Percentiles rank a stretch among this genome's conserved stretches.
These are phyloP conservation scores for Plodia interpunctella DNA, from an alignment of 1,140 invertebrate genomes.

Conservation along the genomic window DNA sequence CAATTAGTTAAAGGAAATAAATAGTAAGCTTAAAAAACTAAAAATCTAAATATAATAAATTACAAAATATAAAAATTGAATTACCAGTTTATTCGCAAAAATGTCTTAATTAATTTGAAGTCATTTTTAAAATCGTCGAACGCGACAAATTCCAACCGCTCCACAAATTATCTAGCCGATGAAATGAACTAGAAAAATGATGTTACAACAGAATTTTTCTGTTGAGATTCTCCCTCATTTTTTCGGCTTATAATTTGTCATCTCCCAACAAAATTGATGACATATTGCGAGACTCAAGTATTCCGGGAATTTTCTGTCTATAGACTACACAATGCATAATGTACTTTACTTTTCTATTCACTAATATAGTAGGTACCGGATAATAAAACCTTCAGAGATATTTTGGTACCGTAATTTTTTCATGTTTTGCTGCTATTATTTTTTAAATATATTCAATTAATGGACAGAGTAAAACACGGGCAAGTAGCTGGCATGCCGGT, in stretches of 20 bases:
- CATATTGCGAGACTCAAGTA: constrained; percentile 23
- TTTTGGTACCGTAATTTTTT: too few relatives aligned
- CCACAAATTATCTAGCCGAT: neutral
- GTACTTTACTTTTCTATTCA: neutral
- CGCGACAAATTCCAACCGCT: constrained; percentile 8
- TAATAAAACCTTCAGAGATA: neutral
- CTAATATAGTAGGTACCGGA: neutral
- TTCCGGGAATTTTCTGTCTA: constrained; percentile 15
- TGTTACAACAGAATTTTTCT: constrained; percentile 16
- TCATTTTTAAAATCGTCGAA: constrained; percentile 11
- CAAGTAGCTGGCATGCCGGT: too few relatives aligned
- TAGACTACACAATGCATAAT: neutral
- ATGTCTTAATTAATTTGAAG: constrained; percentile 8
- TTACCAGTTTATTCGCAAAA: neutral
- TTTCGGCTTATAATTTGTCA: constrained; percentile 27
- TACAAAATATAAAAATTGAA: neutral
- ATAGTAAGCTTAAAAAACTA: too few relatives aligned
- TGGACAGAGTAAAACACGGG: too few relatives aligned
- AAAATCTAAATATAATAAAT: too few relatives aligned
- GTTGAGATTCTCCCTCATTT: constrained; percentile 16
- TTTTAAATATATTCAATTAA: too few relatives aligned
- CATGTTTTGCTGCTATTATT: too few relatives aligned
- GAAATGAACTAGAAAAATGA: constrained; percentile 29
- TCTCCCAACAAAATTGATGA: constrained; percentile 25
- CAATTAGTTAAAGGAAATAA: too few relatives aligned